Percentiles rank a stretch among this genome's conserved stretches.
Evolutionary conservation across 1,140 invertebrate genomes (phyloP).

Genomic region (Helicorthomorpha holstii): DNA sequence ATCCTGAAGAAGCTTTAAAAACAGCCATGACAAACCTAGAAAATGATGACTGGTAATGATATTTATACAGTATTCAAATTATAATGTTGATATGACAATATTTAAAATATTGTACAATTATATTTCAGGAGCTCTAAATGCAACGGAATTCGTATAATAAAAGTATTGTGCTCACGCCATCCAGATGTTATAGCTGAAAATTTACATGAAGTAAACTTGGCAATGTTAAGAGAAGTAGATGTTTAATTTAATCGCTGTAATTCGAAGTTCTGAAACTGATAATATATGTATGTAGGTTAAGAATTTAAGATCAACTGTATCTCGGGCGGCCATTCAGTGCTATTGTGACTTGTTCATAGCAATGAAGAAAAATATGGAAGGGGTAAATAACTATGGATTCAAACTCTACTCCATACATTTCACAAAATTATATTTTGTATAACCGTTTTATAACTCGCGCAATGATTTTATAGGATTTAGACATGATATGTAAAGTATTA

Average conservation of each 20-base stretch:
- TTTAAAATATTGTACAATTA: not conserved
- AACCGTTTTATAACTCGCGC: not conserved
- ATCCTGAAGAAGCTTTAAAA: conserved; percentile 13
- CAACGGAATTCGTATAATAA: conserved; percentile 51
- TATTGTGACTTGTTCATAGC: conserved; percentile 54
- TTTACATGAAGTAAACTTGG: conserved; percentile 44
- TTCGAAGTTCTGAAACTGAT: not conserved
- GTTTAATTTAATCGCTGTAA: too few relatives aligned
- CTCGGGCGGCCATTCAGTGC: conserved; percentile 61
- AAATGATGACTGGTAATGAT: conserved; percentile 9
- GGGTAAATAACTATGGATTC: conserved; percentile 31
- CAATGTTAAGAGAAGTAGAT: conserved; percentile 56
- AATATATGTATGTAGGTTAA: conserved; percentile 16
- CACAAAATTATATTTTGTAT: not conserved
- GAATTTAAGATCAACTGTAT: conserved; percentile 78
- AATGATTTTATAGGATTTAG: conserved; percentile 46
- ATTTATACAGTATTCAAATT: not conserved
- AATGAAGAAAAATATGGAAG: conserved; percentile 50
- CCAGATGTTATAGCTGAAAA: conserved; percentile 39
- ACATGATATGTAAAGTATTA: conserved; percentile 59
- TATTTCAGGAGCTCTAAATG: conserved; percentile 56
- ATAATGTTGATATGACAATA: too few relatives aligned
- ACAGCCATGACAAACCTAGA: conserved; percentile 9
- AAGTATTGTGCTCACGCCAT: conserved; percentile 51
- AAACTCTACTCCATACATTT: not conserved